Percentiles rank a stretch among this genome's conserved stretches.
Conservation (phyloP, 2,797 vertebrate species). For the Halcyon leucocephala region DNA sequence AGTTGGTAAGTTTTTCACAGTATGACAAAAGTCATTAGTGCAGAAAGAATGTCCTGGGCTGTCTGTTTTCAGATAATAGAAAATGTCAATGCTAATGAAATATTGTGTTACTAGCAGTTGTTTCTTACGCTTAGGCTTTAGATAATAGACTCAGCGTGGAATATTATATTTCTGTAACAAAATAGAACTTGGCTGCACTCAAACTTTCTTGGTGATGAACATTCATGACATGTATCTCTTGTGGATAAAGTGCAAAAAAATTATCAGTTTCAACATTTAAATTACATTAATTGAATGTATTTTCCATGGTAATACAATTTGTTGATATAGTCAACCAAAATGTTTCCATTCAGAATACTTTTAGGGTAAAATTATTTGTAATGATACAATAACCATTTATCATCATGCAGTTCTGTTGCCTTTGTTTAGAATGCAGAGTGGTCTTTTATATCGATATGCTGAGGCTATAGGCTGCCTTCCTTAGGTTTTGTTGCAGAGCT, state of each 20-base stretch:
- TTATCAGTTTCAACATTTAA: background rate
- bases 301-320: conserved; percentile 5
- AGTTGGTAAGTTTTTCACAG: conserved; percentile 4
- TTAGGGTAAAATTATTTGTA: background rate
- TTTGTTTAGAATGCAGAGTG: background rate
- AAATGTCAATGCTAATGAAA: background rate
- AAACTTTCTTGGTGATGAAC: background rate
- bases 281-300: conserved; percentile 27
- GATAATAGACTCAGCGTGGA: background rate
- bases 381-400: background rate
- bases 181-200: conserved; percentile 25
- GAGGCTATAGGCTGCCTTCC: background rate
- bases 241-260: background rate
- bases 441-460: background rate
- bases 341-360: background rate
- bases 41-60: background rate
- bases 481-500: background rate
- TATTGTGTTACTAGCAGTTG: background rate
- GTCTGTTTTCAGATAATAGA: background rate
- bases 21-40: background rate
- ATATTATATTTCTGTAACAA: background rate
- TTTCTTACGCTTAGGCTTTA: background rate
- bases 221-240: conserved; percentile 6
- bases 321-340: background rate
- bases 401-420: background rate